These are phyloP conservation scores for Clostera curtula DNA, from an alignment of 2,888 invertebrate genomes.

Conservation along the genomic window DNA sequence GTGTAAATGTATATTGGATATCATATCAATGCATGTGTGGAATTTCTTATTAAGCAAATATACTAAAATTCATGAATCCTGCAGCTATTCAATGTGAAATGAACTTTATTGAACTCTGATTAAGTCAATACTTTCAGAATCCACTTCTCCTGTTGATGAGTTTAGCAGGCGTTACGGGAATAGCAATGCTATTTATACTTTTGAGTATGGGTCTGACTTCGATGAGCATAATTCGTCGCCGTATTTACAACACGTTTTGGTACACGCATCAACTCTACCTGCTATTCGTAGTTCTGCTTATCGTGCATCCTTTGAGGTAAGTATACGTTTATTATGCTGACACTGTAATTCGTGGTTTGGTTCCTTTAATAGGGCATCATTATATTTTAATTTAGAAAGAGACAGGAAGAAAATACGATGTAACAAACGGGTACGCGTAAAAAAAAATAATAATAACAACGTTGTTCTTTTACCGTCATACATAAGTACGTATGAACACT, in stretches of 20 bases:
- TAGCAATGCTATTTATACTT: constrained; percentile 59
- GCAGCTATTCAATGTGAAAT: no score
- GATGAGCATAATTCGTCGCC: constrained; percentile 49
- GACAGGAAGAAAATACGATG: no score
- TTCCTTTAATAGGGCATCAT: no score
- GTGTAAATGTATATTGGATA: no score
- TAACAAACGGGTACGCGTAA: no score
- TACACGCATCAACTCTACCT: constrained; percentile 69
- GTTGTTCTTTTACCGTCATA: no score
- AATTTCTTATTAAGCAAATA: no score
- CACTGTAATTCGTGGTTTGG: not conserved
- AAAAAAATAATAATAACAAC: no score
- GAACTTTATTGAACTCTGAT: no score
- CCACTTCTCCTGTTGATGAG: constrained; percentile 48
- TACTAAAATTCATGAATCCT: not conserved
- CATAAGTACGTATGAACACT: no score
- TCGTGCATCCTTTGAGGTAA: constrained; percentile 74
- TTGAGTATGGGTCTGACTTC: constrained; percentile 63
- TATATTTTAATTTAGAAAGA: no score
- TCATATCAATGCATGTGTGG: no score
- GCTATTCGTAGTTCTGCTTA: constrained; percentile 60
- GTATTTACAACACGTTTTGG: constrained; percentile 69
- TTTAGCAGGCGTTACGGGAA: constrained; percentile 61
- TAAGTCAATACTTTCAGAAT: constrained; percentile 55
- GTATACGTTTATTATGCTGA: constrained; percentile 7